Base-by-base conservation (phyloP, 2,888 invertebrate species). In the Podotricha telesiphe region DNA sequence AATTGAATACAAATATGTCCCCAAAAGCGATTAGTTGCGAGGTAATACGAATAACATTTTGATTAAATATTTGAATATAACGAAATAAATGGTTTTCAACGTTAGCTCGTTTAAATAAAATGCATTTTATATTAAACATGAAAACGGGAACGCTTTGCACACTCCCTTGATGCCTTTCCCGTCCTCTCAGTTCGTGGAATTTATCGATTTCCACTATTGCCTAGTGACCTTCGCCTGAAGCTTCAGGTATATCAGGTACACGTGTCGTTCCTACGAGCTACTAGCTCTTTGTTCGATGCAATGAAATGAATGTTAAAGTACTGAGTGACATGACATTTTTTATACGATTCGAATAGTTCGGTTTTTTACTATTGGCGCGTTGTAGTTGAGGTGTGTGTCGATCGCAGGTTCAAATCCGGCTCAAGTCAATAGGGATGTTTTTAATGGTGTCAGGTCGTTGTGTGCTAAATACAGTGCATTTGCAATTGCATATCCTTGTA, bases 151-250 rank as follows among this genome's bases (percentile, higher is more conserved):
- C n/a, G 28, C 8, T 53, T 28, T 7, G 20, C 10, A 51, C 6
- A 28, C n/a, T n/a, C 7, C 8, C 7, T 0, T 53, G 0, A 28
- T 53, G 3, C 53, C n/a, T n/a, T 28, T 22, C 28, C 10, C 3
- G n/a, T 51, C 28, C 8, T n/a, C n/a, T 28, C 28, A 53, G 8
- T 28, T 10, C 28, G 28, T 28, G 53, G 53, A 28, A 53, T 53
- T 53, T 28, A 53, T 53, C 28, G 53, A 53, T 53, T 28, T 28
- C 10, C n/a, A 4, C 28, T 8, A 53, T 53, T n/a, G 28, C 53
- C 53, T 53, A 28, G 22, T 28, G 15, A 28, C 28, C 28, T 53
- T 53, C 15, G n/a, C 28, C 28, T 7, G 28, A 11, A 20, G 20
- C 53, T 28, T 28, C 28, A 53, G n/a, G 53, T 53, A 51, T 7